Percentiles rank a stretch among this genome's conserved stretches.
These are phyloP conservation scores for Psix sp. DNA, from an alignment of 1,140 invertebrate species.

Conservation along the genomic window DNA sequence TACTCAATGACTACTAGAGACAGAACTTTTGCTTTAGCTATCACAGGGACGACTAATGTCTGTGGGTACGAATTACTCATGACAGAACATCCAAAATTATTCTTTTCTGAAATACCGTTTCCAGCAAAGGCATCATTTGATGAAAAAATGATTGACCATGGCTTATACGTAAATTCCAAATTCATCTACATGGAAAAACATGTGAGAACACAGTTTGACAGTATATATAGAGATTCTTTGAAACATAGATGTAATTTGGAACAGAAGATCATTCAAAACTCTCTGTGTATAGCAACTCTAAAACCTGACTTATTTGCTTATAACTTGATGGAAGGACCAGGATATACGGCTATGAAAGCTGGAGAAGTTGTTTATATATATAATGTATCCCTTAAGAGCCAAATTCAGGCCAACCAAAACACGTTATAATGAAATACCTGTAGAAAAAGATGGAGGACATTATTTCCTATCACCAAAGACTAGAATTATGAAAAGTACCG, in stretches of 20 bases:
- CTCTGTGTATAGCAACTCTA: slow-evolving; percentile 16
- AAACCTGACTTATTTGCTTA: slow-evolving; percentile 28
- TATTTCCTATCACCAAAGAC: slow-evolving; percentile 37
- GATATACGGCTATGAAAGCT: slow-evolving; percentile 11
- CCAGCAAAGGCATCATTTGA: too few species aligned
- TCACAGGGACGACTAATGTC: too few species aligned
- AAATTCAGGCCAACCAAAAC: slow-evolving; percentile 1
- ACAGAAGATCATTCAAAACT: slow-evolving; percentile 15
- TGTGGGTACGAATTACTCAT: too few species aligned
- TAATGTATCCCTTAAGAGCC: slow-evolving; percentile 20
- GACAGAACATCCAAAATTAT: too few species aligned
- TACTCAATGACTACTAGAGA: too few species aligned
- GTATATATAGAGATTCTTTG: slow-evolving; percentile 1
- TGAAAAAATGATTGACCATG: too few species aligned
- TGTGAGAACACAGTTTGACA: slow-evolving; percentile 13
- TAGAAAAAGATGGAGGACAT: slow-evolving; percentile 2
- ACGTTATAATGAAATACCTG: slow-evolving; percentile 41
- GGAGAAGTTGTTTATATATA: slow-evolving; percentile 27
- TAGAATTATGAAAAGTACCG: slow-evolving; percentile 22
- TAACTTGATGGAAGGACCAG: slow-evolving; percentile 17
- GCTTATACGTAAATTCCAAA: slow-evolving; percentile 24
- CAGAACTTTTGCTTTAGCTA: too few species aligned
- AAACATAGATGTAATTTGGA: background rate
- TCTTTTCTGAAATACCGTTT: too few species aligned
- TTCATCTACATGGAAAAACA: slow-evolving; percentile 11